Conservation (phyloP, 2,797 vertebrate species). For the Falco cherrug region DNA sequence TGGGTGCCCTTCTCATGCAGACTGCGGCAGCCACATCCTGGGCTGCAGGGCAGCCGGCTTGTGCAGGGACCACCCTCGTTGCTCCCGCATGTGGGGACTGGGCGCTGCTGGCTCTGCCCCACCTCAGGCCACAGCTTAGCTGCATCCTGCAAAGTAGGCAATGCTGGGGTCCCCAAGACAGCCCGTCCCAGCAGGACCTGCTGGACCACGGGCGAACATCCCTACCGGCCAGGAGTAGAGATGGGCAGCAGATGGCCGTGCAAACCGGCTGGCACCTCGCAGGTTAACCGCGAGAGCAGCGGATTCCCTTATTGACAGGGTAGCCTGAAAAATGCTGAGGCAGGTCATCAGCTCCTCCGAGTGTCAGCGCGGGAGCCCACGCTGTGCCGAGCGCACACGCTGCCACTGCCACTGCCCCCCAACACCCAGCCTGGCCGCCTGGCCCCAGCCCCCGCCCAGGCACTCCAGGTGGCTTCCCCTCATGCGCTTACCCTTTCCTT, state of each 20-base stretch:
- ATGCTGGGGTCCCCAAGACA: background rate
- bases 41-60: background rate
- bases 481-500: background rate
- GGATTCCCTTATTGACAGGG: slow-evolving; percentile 44
- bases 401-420: background rate
- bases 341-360: background rate
- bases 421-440: background rate
- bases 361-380: background rate
- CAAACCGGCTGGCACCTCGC: slow-evolving; percentile 21
- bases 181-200: too few species aligned
- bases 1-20: background rate
- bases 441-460: background rate
- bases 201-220: fast-evolving
- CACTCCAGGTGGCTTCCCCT: background rate
- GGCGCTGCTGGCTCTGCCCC: background rate
- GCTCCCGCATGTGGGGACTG: fast-evolving
- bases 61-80: background rate
- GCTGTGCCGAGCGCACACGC: background rate
- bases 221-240: fast-evolving
- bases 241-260: fast-evolving
- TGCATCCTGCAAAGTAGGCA: fast-evolving
- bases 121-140: fast-evolving
- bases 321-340: slow-evolving; percentile 48
- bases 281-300: slow-evolving; percentile 17
- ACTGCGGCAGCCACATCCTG: fast-evolving